These are phyloP conservation scores for Zaprionus nigranus DNA, from an alignment of 1,140 invertebrate genomes.

Conservation along the genomic window DNA sequence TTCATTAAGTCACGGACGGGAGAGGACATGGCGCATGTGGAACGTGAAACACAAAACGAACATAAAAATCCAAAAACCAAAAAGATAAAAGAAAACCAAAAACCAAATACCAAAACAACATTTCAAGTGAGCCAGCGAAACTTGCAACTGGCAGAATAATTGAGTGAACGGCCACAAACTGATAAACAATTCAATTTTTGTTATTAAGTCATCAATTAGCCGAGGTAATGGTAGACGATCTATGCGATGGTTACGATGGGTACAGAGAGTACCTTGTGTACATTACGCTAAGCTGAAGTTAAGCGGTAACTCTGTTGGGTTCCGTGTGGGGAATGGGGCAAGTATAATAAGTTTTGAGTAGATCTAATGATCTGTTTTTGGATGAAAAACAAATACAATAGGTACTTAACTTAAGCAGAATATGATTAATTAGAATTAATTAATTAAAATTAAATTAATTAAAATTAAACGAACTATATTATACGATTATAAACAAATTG, in stretches of 20 bases:
- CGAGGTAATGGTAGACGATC: constrained; percentile 33
- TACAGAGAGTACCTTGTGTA: constrained; percentile 1
- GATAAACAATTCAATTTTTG: constrained; percentile 79
- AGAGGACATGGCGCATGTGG: constrained; percentile 55
- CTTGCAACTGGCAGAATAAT: constrained; percentile 77
- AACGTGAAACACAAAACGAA: constrained; percentile 72
- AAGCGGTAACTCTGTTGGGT: background rate
- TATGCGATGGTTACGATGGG: background rate
- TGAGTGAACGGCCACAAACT: constrained; percentile 68
- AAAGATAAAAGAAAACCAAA: background rate
- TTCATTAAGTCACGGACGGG: constrained; percentile 80
- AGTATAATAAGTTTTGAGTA: background rate
- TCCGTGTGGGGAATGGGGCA: background rate
- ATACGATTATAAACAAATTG: no score
- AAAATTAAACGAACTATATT: background rate
- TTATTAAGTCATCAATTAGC: constrained; percentile 82
- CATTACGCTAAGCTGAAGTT: background rate
- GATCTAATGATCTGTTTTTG: background rate
- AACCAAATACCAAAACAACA: constrained; percentile 4
- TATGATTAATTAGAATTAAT: no score
- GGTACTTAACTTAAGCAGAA: background rate
- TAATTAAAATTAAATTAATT: no score
- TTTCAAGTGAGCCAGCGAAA: background rate
- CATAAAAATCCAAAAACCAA: constrained; percentile 32
- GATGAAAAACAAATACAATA: background rate